Base-by-base conservation (phyloP, 2,888 invertebrate genomes). In the Trichogramma evanescens region DNA sequence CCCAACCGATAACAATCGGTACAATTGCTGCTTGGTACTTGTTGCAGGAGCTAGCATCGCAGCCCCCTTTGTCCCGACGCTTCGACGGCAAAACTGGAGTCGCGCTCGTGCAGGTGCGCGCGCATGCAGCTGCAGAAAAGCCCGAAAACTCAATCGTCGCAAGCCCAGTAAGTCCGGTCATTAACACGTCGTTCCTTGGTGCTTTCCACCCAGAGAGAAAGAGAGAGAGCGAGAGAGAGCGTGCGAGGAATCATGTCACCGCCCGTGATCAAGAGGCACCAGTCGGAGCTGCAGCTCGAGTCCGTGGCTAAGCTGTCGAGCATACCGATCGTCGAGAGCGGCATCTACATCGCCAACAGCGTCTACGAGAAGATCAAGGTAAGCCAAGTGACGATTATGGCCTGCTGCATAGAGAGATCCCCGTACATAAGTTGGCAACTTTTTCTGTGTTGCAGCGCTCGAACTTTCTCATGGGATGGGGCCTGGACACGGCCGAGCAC, bases 251-350 rank as follows among this genome's bases (percentile, higher is more conserved):
- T 68, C 73, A 73, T 74, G 43, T 68, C 68, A 55, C 61, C 68
- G 10, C 69, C 64, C 39, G 58, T 63, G 10, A 45, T 58, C 44
- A 72, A 65, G 54, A 70, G 71, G 54, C 68, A 72, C 45, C 70
- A 75, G 60, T 65, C 73, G 10, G 71, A 77, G 54, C 64, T 84
- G 64, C 83, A 82, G 66, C 77, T 91, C 77, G 86, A 90, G 77
- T 87, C 89, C 59, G 83, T 93, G 9, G 83, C 86, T 52, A 82
- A 91, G 66, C 86, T 94, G 50, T 84, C 86, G 8, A 87, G 86
- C 66, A 84, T 94, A 53, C 94, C 94, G 0, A 85, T 94, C 59
- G 87, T 94, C n/a, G 91, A 88, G 73, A 85, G 87, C 45, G 85
- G 92, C 50, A 85, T 89, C 70, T 84, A 82, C 57, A 86, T 88